Evolutionary conservation across 2,113 vertebrate genomes (phyloP).

Genomic region (Jaculus jaculus): DNA sequence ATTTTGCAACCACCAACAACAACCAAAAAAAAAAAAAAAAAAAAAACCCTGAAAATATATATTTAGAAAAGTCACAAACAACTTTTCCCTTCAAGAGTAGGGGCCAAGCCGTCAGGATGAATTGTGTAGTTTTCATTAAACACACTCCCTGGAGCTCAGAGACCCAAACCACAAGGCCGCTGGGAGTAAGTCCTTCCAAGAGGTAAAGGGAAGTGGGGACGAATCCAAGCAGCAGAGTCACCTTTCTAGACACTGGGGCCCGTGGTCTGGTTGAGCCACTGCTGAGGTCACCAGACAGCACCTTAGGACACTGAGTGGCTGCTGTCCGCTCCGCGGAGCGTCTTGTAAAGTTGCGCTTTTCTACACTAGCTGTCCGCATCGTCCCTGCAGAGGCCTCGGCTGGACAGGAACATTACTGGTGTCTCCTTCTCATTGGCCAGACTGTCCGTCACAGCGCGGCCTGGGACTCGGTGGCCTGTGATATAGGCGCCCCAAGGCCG

Average conservation of each 20-base stretch:
- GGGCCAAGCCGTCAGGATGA: conserved; percentile 50
- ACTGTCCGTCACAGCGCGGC: not conserved
- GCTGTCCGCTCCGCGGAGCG: not conserved
- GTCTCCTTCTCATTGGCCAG: conserved; percentile 13
- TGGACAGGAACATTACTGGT: not conserved
- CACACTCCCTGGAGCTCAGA: not conserved
- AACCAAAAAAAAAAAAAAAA: conserved; percentile 60
- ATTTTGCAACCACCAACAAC: conserved; percentile 25
- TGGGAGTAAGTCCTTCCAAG: not conserved
- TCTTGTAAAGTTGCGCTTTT: not conserved
- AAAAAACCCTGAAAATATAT: conserved; percentile 62
- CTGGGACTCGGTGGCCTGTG: not conserved
- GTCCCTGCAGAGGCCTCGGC: not conserved
- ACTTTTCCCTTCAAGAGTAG: not conserved
- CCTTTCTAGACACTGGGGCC: not conserved
- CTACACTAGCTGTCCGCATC: not conserved
- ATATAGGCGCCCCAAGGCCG: conserved; percentile 14
- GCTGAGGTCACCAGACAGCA: not conserved
- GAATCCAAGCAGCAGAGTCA: conserved; percentile 23
- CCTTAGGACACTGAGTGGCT: not conserved
- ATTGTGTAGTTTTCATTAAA: conserved; percentile 60
- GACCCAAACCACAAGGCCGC: conserved; percentile 27
- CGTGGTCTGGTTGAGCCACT: not conserved
- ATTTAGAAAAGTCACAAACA: conserved; percentile 55
- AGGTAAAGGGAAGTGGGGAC: not conserved